Base-by-base conservation (phyloP, 2,797 vertebrate species). In the Enoplosus armatus region DNA sequence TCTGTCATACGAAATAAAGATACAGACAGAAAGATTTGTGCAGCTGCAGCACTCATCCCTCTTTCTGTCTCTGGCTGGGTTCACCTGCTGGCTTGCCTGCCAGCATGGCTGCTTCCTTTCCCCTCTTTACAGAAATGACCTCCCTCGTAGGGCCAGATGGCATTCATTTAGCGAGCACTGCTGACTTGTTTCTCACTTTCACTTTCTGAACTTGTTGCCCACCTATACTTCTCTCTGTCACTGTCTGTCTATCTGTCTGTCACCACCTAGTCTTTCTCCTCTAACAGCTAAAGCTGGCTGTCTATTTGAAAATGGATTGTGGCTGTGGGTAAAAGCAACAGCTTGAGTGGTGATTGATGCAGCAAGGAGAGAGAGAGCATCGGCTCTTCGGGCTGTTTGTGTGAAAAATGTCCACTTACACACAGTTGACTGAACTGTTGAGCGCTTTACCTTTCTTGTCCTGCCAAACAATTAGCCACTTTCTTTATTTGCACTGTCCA, bases 101-200 rank as follows among this genome's bases (percentile, higher is more conserved):
- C 72, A 64, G 78, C 45, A 72, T 47, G 54, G 54, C 61, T 85
- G 55, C 68, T 79, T 77, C 54, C 56, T 79, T 72, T 83, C 75
- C 63, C 79, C 58, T 83, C 48, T 85, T 88, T 64, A 66, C 80
- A 86, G 79, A 85, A 85, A 90, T 89, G 48, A 84, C 77, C 83
- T 89, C 79, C 85, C 79, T 73, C 83, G 66, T 75, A 77, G 72
- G 72, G 76, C 81, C 91, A 94, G 87, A 92, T 91, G 90, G 87
- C 68, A 58, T 83, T 85, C 72, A 89, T 93, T 95, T 92, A 91
- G 78, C 61, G 68, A 80, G 60, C 50, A 24, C 62, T 58, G 66
- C 37, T 79, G 69, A 80, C 72, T 82, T 72, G 62, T 87, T 89
- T 81, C 71, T 89, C 70, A 78, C 84, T 82, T 73, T 85, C 56